Conservation (phyloP, 2,113 vertebrate species). For the Galeopterus variegatus region DNA sequence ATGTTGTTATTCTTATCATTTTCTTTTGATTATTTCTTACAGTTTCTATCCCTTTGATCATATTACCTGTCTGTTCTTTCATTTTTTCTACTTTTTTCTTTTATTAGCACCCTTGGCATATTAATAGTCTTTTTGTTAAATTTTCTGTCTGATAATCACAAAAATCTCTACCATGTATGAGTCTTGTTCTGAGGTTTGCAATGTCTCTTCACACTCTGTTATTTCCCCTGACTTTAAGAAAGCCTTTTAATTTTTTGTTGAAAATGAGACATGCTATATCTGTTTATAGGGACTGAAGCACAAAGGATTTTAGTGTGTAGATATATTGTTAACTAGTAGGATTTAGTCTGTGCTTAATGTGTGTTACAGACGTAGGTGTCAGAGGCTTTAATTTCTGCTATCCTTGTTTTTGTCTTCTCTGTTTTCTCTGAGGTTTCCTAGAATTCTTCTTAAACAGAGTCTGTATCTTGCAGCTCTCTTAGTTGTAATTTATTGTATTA, state of each 20-base stretch:
- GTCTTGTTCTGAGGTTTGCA: background rate
- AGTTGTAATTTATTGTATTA: background rate
- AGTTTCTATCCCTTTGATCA: background rate
- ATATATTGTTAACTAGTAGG: background rate
- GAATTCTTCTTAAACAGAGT: background rate
- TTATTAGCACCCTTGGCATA: background rate
- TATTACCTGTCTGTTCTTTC: background rate
- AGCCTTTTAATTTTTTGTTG: background rate
- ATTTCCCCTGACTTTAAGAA: background rate
- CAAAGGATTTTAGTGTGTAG: background rate
- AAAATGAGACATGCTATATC: background rate
- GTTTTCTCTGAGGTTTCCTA: background rate
- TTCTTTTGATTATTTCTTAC: background rate
- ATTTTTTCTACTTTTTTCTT: background rate
- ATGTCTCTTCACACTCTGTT: background rate
- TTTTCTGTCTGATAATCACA: background rate
- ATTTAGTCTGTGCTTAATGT: background rate
- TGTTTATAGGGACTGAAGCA: background rate
- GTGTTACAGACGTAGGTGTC: background rate
- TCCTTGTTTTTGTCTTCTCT: background rate
- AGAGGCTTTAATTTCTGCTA: background rate
- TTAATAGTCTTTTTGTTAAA: background rate
- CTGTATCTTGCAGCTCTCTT: background rate
- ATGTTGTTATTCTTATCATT: background rate
- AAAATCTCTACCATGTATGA: background rate